phyloP scores from a whole-genome alignment of 2,797 vertebrate species.

The Coluber constrictor region DNA sequence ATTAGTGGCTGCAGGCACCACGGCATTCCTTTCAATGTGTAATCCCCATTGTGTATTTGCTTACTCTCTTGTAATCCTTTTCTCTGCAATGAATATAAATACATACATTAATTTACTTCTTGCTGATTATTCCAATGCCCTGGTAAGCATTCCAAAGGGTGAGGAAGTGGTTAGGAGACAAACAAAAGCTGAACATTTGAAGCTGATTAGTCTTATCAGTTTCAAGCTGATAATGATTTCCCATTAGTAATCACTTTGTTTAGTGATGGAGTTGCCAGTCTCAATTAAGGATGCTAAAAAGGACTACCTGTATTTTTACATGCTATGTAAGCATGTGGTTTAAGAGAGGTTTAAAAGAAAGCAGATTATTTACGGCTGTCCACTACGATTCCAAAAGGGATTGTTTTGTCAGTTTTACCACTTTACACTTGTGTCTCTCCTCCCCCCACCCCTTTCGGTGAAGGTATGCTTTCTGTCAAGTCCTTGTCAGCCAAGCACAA shows the following conservation, averaged over 20 bases:
- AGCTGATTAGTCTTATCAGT: not conserved
- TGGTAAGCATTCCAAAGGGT: not conserved
- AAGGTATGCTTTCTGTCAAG: not conserved
- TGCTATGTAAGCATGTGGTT: not conserved
- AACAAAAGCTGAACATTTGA: not conserved
- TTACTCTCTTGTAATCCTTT: not conserved
- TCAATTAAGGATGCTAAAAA: not conserved
- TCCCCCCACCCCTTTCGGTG: not conserved
- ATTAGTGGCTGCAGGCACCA: not conserved
- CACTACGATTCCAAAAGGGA: not conserved
- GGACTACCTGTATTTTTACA: not conserved
- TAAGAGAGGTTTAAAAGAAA: not conserved
- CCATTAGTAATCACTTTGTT: not conserved
- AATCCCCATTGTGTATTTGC: not conserved
- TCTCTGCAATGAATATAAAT: not conserved
- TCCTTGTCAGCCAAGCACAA: not conserved
- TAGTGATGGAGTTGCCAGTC: not conserved
- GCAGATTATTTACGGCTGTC: not conserved
- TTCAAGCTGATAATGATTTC: not conserved
- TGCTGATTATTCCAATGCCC: not conserved
- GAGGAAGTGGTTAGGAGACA: not conserved
- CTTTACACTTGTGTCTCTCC: not conserved
- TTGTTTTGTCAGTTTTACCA: not conserved
- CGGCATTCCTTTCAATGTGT: not conserved
- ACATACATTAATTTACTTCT: not conserved